phyloP scores from a whole-genome alignment of 2,888 invertebrate genomes.

The Mactromeris polynyma region DNA sequence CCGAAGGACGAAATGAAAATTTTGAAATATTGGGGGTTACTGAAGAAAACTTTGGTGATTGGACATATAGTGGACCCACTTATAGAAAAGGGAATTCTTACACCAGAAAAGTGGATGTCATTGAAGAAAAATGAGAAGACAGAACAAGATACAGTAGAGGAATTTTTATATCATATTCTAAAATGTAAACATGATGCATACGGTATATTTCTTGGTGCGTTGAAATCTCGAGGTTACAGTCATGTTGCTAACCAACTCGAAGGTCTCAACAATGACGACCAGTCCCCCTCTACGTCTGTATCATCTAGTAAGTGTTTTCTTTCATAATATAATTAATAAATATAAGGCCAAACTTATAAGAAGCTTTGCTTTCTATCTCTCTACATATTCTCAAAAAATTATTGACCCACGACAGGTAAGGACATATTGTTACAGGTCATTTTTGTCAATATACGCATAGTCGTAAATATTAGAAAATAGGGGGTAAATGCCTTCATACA shows the following conservation, averaged over 20 bases:
- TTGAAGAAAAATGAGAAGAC: conserved; percentile 59
- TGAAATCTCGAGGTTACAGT: conserved; percentile 53
- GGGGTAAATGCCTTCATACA: too few species aligned
- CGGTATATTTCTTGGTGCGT: conserved; percentile 50
- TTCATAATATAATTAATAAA: too few species aligned
- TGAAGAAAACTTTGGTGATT: conserved; percentile 63
- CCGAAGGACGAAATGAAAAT: conserved; percentile 69
- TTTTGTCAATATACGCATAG: too few species aligned
- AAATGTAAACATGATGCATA: conserved; percentile 61
- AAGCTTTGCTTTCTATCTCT: too few species aligned
- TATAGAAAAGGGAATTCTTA: conserved; percentile 64
- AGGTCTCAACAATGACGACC: conserved; percentile 32
- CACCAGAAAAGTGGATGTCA: conserved; percentile 69
- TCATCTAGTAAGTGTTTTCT: conserved; percentile 51
- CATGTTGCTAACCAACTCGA: conserved; percentile 67
- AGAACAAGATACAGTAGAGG: conserved; percentile 67
- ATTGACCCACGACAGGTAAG: too few species aligned
- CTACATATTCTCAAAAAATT: too few species aligned
- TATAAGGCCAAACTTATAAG: too few species aligned
- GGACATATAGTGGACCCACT: conserved; percentile 63
- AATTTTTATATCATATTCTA: conserved; percentile 65
- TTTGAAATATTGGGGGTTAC: conserved; percentile 68
- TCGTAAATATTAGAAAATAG: too few species aligned
- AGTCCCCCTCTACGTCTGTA: conserved; percentile 26
- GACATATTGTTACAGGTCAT: too few species aligned